phyloP scores from a whole-genome alignment of 2,797 vertebrate genomes.

The Ciconia nigra region DNA sequence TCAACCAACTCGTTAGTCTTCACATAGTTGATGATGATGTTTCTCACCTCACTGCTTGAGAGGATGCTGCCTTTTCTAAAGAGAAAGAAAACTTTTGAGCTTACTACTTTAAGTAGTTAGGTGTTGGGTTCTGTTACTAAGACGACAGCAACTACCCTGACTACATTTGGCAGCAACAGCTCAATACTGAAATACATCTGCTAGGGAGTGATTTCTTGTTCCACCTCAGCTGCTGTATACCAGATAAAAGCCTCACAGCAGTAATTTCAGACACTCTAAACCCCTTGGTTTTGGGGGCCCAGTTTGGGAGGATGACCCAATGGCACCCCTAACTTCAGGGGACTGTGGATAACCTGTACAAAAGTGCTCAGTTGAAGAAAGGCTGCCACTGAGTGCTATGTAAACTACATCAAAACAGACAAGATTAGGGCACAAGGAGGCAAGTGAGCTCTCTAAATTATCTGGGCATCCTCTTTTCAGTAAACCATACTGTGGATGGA shows the following conservation, averaged over 20 bases:
- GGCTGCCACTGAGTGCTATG: not conserved
- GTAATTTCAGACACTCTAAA: not conserved
- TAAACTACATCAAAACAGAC: not conserved
- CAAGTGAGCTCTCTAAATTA: not conserved
- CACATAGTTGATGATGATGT: constrained; percentile 85
- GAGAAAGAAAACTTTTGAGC: not conserved
- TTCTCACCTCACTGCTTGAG: constrained; percentile 84
- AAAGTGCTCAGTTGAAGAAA: not conserved
- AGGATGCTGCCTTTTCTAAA: constrained; percentile 87
- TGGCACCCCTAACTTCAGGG: not conserved
- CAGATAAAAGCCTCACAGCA: not conserved
- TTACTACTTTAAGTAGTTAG: not conserved
- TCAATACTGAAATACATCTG: not conserved
- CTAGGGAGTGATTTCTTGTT: not conserved
- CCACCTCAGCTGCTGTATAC: not conserved
- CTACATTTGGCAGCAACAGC: not conserved
- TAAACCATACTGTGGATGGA: not conserved
- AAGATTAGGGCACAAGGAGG: not conserved
- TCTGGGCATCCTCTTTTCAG: not conserved
- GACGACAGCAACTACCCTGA: not conserved
- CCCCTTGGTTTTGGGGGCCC: not conserved
- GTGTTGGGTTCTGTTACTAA: not conserved
- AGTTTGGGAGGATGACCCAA: not conserved
- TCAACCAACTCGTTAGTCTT: constrained; percentile 90
- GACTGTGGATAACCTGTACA: not conserved